A percentile compares a stretch with the other conserved stretches of the same genome.
phyloP scores from a whole-genome alignment of 2,888 invertebrate species.

The Sarcophaga caerulescens region DNA sequence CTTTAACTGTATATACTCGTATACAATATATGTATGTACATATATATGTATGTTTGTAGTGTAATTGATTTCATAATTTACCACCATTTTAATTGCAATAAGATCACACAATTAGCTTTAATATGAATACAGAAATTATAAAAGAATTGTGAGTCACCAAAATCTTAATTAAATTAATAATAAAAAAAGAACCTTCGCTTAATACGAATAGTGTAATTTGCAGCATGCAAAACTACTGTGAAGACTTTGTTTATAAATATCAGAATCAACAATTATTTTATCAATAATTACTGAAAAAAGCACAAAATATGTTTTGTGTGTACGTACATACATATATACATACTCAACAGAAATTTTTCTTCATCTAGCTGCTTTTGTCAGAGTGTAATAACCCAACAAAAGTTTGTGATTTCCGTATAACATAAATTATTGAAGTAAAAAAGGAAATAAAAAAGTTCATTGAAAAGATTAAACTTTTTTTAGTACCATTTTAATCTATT shows the following conservation, averaged over 20 bases:
- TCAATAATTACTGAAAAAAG: constrained; percentile 28
- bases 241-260: neutral
- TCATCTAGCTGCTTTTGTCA: constrained; percentile 1
- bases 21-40: too few species aligned
- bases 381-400: constrained; percentile 21
- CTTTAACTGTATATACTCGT: too few species aligned
- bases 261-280: constrained; percentile 26
- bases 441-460: too few species aligned
- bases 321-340: neutral
- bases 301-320: neutral
- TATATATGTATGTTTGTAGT: too few species aligned
- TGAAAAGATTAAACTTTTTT: too few species aligned
- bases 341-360: neutral
- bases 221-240: too few species aligned
- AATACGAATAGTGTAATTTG: neutral
- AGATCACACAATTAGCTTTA: neutral
- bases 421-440: too few species aligned
- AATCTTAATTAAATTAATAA: neutral
- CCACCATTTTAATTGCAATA: neutral
- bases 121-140: neutral
- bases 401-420: neutral
- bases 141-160: neutral
- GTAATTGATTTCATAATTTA: too few species aligned
- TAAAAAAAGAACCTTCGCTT: neutral
- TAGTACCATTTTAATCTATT: too few species aligned